A percentile compares a stretch with the other conserved stretches of the same genome.
Evolutionary conservation across 2,797 vertebrate species (phyloP).

Genomic region (Catharus ustulatus): DNA sequence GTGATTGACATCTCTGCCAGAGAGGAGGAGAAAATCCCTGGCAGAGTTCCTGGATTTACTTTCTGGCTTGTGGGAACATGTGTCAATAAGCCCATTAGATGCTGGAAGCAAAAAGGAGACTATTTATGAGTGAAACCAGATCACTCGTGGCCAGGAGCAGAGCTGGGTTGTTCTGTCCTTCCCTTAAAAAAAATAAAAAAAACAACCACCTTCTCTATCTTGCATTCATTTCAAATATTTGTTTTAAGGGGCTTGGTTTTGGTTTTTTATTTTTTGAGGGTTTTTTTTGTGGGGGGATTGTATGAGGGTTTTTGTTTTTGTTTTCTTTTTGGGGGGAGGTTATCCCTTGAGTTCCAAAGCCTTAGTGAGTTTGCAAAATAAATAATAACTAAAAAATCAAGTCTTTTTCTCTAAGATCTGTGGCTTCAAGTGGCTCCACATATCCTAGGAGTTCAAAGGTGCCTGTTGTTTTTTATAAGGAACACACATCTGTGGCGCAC

Average conservation of each 20-base stretch:
- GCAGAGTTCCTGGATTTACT: not conserved
- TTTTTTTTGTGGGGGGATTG: not conserved
- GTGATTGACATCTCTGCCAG: not conserved
- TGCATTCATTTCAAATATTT: not conserved
- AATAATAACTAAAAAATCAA: not conserved
- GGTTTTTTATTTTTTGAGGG: too few species aligned
- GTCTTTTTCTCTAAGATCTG: not conserved
- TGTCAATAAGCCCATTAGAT: not conserved
- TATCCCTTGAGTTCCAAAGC: not conserved
- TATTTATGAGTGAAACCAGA: not conserved
- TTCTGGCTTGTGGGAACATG: not conserved
- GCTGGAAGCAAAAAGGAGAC: not conserved
- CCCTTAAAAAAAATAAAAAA: not conserved
- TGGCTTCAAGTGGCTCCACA: not conserved
- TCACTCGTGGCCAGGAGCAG: not conserved
- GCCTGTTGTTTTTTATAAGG: not conserved
- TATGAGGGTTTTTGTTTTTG: fast-evolving
- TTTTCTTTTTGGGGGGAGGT: not conserved
- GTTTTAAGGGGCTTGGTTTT: not conserved
- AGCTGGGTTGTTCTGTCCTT: not conserved
- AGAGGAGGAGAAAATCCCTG: not conserved
- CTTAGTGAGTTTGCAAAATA: not conserved
- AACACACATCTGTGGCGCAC: fast-evolving
- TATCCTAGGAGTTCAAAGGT: not conserved
- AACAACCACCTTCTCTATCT: not conserved